Evolutionary conservation across 2,113 vertebrate species (phyloP), one percentile per base, ranked within the genome.

Genomic region (Odobenus rosmarus): DNA sequence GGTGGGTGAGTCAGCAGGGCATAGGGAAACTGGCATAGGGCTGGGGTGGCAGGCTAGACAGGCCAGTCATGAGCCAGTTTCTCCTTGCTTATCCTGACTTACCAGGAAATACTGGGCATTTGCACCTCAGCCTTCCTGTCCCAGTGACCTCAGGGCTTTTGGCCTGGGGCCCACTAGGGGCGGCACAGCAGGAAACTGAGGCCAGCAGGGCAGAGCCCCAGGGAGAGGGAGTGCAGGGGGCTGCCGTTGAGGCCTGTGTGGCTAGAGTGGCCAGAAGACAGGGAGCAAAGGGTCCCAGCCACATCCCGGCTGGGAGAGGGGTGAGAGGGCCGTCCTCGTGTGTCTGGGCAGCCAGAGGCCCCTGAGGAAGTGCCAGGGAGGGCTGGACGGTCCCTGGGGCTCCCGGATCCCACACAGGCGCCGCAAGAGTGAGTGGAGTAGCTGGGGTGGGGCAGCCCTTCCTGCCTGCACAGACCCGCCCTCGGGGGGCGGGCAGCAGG

Each of bases 11-110:
- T 28, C 71, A 59, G 72, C 12, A 19, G 59, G 62, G 62, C 23
- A 19, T 1, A 55, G 49, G 90, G 49, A 61, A 55, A 33, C 1
- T 15, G 31, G 46, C 77, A 24, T 19, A 31, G 49, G 85, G 59
- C 77, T 55, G 82, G 62, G 57, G 11, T 21, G 8, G 14, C 0
- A 0, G 3, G 59, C 33, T 36, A 23, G 90, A 8, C 7, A 15
- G 19, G 39, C 16, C 5, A 9, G 53, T 14, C 1, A 21, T 3
- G 10, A 46, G 31, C 55, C 23, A 18, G 90, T 74, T 86, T 71
- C 93, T 81, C n/a, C 72, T 71, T 80, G 72, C 33, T 53, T 23
- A 5, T 84, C 79, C 80, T 96, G 91, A 93, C 93, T 97, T 95
- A 95, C 31, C 93, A 92, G 92, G 88, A 94, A 96, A 21, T 16